Evolutionary conservation across 2,888 invertebrate species (phyloP), one percentile per base, ranked within the genome.

Genomic region (Pyrrhia umbra): DNA sequence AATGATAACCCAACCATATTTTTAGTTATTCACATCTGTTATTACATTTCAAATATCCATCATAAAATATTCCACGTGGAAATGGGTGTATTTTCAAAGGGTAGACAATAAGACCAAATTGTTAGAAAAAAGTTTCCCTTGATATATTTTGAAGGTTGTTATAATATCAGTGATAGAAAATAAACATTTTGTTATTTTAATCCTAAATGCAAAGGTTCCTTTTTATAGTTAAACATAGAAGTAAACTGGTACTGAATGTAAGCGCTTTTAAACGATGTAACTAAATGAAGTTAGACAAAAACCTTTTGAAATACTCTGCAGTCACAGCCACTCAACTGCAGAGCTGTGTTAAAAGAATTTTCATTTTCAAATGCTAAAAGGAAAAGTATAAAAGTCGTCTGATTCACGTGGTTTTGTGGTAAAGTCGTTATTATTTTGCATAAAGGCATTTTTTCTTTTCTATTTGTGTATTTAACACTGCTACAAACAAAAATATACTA

Each of bases 261-360:
- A 64, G 39, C 16, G 47, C 47, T 72, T 46, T 39, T 10, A 23
- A 30, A 16, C 5, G 10, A n/a, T 62, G 21, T 61, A 58, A 58
- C 55, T 59, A 78, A 78, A 68, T 65, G 64, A 62, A 37, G 34
- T 59, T 30, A 45, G 34, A 72, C 43, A 77, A 68, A 69, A 80
- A 67, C 61, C 64, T 59, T 77, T 77, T 80, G 45, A 65, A 77
- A 49, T 54, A 21, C 37, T 30, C 59, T 37, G 49, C 50, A 67
- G 61, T 72, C 47, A 62, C 49, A 34, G 61, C 27, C 54, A 68
- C 49, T 65, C 54, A 58, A 65, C 42, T 47, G 56, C 64, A 72
- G 64, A 64, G 55, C 40, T 45, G 49, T 57, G 45, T 61, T 55
- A 62, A 71, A 77, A 67, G 25, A 45, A 50, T 25, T 64, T 65